These are phyloP conservation scores for Pristionchus arcanus DNA, from an alignment of 2,888 invertebrate genomes.

Conservation along the genomic window DNA sequence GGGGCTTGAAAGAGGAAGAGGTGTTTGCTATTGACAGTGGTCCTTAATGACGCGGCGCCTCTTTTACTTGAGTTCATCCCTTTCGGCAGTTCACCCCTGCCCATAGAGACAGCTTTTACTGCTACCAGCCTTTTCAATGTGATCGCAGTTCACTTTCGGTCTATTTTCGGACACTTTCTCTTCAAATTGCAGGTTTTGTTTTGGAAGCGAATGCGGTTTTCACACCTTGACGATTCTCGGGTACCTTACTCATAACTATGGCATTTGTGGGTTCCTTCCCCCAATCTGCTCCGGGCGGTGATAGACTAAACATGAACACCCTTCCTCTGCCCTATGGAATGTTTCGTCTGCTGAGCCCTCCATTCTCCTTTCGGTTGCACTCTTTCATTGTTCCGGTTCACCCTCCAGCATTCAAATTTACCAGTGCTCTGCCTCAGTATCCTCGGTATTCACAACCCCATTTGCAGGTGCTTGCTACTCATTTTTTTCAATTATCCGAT, in stretches of 20 bases:
- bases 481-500: neutral
- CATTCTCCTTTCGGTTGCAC: neutral
- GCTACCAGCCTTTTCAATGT: neutral
- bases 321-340: neutral
- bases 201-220: neutral
- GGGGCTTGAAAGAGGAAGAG: neutral
- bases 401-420: neutral
- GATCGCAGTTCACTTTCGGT: neutral
- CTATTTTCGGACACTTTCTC: neutral
- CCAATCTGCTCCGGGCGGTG: neutral
- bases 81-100: neutral
- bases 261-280: neutral
- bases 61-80: neutral
- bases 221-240: neutral
- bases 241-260: neutral
- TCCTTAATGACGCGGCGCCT: neutral
- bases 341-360: constrained; percentile 5
- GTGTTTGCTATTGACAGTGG: neutral
- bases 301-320: neutral
- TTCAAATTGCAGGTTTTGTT: neutral
- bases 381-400: neutral
- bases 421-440: neutral
- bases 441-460: too few relatives aligned
- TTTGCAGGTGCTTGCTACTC: too few relatives aligned
- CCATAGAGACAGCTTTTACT: neutral